phyloP scores from a whole-genome alignment of 2,888 invertebrate genomes.

The Perithous albicinctus region DNA sequence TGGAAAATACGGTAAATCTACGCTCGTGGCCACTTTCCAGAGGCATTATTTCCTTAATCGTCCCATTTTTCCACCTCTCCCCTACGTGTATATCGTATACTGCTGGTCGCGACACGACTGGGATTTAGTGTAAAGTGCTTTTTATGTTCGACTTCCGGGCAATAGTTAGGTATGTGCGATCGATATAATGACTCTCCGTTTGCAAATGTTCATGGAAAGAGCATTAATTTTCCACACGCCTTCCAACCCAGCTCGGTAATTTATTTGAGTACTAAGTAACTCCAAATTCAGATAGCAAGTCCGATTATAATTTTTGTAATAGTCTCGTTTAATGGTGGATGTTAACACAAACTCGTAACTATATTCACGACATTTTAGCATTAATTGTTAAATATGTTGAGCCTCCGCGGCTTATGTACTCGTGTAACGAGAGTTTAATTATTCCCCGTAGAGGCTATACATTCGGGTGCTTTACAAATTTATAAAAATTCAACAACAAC shows the following conservation, averaged over 20 bases:
- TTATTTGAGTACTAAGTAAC: conserved; percentile 23
- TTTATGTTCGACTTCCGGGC: conserved; percentile 39
- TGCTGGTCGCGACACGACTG: conserved; percentile 32
- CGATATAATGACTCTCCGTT: conserved; percentile 52
- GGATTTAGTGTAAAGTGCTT: conserved; percentile 45
- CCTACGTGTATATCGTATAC: conserved; percentile 32
- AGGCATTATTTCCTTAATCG: too few species aligned
- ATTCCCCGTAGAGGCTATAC: too few species aligned
- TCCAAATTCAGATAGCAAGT: background rate
- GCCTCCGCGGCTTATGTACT: background rate
- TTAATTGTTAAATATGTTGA: conserved; percentile 17
- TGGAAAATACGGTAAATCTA: too few species aligned
- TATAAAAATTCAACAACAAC: too few species aligned
- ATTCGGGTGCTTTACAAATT: too few species aligned
- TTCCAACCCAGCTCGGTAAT: conserved; percentile 15
- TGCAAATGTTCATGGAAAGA: conserved; percentile 37
- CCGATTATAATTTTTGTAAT: conserved; percentile 35
- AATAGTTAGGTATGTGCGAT: conserved; percentile 44
- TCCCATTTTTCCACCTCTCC: too few species aligned
- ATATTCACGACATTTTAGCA: conserved; percentile 20
- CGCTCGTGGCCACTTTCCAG: too few species aligned
- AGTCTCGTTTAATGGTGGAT: background rate
- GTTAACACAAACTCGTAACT: background rate
- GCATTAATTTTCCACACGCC: conserved; percentile 42
- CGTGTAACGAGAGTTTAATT: background rate